Percentiles rank a stretch among this genome's conserved stretches.
Conservation (phyloP, 1,140 invertebrate species). For the Drosophila subpulchrella region DNA sequence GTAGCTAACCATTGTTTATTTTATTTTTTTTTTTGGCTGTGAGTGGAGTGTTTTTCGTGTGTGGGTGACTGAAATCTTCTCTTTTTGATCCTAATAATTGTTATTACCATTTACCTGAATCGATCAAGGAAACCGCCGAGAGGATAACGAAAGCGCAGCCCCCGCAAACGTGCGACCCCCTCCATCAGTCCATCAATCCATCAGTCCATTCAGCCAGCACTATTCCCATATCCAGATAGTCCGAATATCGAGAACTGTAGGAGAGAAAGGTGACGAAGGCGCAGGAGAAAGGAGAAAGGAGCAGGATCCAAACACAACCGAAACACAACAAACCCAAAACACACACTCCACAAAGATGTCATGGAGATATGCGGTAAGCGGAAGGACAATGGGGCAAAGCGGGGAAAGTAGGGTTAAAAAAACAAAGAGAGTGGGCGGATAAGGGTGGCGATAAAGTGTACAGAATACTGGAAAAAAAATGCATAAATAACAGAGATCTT, state of each 20-base stretch:
- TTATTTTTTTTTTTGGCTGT: conserved; percentile 22
- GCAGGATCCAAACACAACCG: conserved; percentile 24
- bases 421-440: conserved; percentile 12
- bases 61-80: conserved; percentile 14
- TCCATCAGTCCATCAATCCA: conserved; percentile 17
- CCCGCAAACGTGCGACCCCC: conserved; percentile 4
- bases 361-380: conserved; percentile 83
- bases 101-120: conserved; percentile 23
- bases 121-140: conserved; percentile 32
- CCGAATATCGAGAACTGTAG: conserved; percentile 14
- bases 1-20: conserved; percentile 4
- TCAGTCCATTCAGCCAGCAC: neutral
- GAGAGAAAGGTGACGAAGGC: conserved; percentile 8
- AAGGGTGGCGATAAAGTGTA: neutral
- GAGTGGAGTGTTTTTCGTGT: conserved; percentile 6
- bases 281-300: conserved; percentile 29
- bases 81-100: conserved; percentile 34
- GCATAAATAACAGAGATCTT: no score
- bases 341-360: conserved; percentile 68
- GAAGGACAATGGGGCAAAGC: neutral
- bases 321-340: conserved; percentile 29
- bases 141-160: conserved; percentile 15
- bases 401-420: conserved; percentile 1
- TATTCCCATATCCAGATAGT: conserved; percentile 1
- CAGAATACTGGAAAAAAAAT: conserved; percentile 5